Evolutionary conservation across 1,140 invertebrate genomes (phyloP).

Genomic region (Littorina saxatilis): DNA sequence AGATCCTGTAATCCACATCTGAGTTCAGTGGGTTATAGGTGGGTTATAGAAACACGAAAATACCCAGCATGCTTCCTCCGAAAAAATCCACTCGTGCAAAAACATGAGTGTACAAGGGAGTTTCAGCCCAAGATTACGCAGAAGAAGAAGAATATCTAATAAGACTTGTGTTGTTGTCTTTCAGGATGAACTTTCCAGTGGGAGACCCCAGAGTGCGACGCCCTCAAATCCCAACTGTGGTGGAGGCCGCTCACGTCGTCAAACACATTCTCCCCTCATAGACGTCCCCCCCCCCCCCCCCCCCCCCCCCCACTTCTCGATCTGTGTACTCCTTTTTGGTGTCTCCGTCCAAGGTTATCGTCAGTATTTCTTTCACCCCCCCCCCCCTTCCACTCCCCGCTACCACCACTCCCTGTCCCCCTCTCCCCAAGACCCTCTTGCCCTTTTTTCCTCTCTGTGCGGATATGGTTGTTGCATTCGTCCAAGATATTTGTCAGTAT

Average conservation of each 20-base stretch:
- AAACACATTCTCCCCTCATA: conserved; percentile 50
- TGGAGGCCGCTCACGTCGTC: conserved; percentile 66
- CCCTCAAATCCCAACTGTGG: conserved; percentile 57
- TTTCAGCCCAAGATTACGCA: too few relatives aligned
- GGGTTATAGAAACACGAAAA: too few relatives aligned
- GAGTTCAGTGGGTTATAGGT: too few relatives aligned
- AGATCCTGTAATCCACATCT: too few relatives aligned
- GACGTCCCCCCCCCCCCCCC: too few relatives aligned
- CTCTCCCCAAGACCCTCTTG: background rate
- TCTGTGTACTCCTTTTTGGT: background rate
- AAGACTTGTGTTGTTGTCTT: too few relatives aligned
- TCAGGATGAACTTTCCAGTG: conserved; percentile 67
- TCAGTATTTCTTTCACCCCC: background rate
- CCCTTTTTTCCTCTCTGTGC: background rate
- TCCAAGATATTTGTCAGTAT: background rate
- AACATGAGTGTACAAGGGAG: too few relatives aligned
- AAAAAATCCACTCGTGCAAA: too few relatives aligned
- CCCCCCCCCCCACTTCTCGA: too few relatives aligned
- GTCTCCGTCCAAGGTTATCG: background rate
- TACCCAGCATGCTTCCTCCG: too few relatives aligned
- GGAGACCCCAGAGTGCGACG: conserved; percentile 60
- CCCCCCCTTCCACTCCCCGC: background rate
- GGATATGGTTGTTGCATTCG: background rate
- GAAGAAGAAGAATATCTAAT: too few relatives aligned
- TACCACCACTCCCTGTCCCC: too few relatives aligned